A percentile compares a stretch with the other conserved stretches of the same genome.
Conservation (phyloP, 2,797 vertebrate genomes). For the Hydrocynus forskahlii region DNA sequence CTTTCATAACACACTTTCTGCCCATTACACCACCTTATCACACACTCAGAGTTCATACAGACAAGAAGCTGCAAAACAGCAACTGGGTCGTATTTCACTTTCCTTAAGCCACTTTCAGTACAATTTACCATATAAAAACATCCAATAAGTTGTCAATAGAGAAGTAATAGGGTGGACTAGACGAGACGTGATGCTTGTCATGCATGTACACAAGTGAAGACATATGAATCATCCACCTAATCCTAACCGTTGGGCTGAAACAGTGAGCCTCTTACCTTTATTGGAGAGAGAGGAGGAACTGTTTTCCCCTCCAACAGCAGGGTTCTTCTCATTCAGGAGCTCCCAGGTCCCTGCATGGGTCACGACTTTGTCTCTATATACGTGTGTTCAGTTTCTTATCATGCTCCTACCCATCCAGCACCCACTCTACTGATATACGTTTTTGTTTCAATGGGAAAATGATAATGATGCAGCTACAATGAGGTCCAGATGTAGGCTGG, state of each 20-base stretch:
- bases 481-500: conserved; percentile 28
- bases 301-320: conserved; percentile 42
- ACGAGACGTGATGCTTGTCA: neutral
- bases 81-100: neutral
- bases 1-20: conserved; percentile 48
- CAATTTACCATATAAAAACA: no score
- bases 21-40: neutral
- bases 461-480: conserved; percentile 5
- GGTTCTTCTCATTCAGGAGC: conserved; percentile 55
- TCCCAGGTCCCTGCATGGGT: conserved; percentile 45
- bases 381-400: conserved; percentile 52
- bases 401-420: conserved; percentile 49
- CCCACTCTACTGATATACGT: conserved; percentile 29
- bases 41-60: neutral
- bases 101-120: no score
- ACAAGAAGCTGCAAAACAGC: neutral
- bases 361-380: conserved; percentile 35
- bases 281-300: conserved; percentile 52
- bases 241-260: neutral
- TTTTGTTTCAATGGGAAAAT: conserved; percentile 29
- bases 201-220: neutral
- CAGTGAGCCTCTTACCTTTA: conserved; percentile 41
- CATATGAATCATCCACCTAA: neutral
- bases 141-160: no score
- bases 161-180: neutral